Conservation (phyloP, 2,113 vertebrate genomes). For the Xiphias gladius region DNA sequence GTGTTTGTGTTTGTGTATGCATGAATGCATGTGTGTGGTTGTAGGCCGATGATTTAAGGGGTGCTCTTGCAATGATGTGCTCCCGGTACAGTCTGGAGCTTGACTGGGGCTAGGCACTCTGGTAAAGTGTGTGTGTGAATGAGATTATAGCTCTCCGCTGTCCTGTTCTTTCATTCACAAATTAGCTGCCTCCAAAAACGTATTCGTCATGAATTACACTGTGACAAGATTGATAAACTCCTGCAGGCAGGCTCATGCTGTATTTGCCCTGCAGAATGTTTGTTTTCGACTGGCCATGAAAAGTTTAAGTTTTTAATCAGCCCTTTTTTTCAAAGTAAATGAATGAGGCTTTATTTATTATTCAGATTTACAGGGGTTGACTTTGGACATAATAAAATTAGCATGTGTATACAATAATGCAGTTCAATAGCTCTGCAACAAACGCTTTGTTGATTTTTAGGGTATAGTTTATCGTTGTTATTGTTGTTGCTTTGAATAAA, state of each 20-base stretch:
- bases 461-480: background rate
- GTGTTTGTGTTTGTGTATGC: background rate
- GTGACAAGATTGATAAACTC: conserved; percentile 20
- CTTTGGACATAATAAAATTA: background rate
- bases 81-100: conserved; percentile 35
- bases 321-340: background rate
- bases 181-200: conserved; percentile 47
- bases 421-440: background rate
- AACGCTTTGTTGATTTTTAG: background rate
- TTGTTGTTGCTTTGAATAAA: background rate
- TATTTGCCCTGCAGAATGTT: background rate
- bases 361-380: background rate
- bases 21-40: conserved; percentile 5
- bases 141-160: conserved; percentile 63
- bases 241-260: background rate
- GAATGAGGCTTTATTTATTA: background rate
- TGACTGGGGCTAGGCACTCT: conserved; percentile 49
- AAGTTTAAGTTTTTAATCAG: background rate
- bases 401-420: background rate
- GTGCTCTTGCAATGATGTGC: conserved; percentile 35
- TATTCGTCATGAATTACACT: conserved; percentile 41
- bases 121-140: conserved; percentile 48
- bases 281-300: background rate
- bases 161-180: conserved; percentile 63
- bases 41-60: conserved; percentile 28